These are phyloP conservation scores for Solea senegalensis DNA, from an alignment of 2,113 vertebrate genomes.

Conservation along the genomic window DNA sequence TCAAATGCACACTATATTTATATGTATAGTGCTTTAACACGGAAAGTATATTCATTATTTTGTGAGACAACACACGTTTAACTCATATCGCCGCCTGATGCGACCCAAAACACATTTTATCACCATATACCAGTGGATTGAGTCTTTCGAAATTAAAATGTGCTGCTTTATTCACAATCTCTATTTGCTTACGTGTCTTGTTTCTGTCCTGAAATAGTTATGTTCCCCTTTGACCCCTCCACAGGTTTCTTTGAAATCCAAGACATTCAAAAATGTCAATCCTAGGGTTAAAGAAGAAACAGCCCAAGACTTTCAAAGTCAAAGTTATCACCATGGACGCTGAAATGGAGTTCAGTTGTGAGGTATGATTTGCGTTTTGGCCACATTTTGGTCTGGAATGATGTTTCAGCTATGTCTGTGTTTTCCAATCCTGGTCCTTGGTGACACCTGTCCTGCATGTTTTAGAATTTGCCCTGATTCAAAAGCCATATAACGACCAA, in stretches of 20 bases:
- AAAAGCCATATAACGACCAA: too few relatives aligned
- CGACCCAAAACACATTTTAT: neutral
- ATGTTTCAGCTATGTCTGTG: neutral
- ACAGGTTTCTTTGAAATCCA: conserved; percentile 22
- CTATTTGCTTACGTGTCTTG: neutral
- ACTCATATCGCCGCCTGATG: neutral
- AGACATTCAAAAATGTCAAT: conserved; percentile 84
- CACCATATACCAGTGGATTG: neutral
- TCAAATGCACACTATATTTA: neutral
- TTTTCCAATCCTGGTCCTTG: too few relatives aligned
- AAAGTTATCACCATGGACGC: conserved; percentile 92
- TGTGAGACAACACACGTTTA: neutral
- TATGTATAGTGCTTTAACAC: neutral
- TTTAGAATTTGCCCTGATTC: too few relatives aligned
- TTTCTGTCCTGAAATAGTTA: neutral
- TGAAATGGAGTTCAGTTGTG: conserved; percentile 94
- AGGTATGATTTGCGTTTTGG: conserved; percentile 77
- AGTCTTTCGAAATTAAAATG: neutral
- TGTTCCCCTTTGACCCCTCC: neutral
- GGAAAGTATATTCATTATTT: too few relatives aligned
- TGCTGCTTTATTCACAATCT: neutral
- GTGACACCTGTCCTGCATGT: too few relatives aligned
- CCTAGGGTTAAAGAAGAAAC: conserved; percentile 91
- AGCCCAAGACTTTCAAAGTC: conserved; percentile 93
- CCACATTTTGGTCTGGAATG: neutral